Evolutionary conservation across 2,888 invertebrate genomes (phyloP).

Genomic region (Mylabris sibirica): DNA sequence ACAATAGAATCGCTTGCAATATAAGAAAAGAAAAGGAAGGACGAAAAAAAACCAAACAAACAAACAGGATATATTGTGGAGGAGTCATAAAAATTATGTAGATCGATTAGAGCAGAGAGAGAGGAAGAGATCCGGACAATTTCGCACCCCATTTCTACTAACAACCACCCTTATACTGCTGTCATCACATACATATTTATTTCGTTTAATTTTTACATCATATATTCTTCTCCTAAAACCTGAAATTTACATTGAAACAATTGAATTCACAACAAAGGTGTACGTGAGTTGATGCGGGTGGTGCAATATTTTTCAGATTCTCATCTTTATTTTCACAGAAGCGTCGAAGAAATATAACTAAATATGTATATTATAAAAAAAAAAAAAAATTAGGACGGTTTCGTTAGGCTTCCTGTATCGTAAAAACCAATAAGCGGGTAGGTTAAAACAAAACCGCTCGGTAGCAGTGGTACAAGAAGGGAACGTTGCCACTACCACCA

Average conservation of each 20-base stretch:
- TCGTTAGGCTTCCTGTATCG: conserved; percentile 45
- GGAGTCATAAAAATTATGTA: conserved; percentile 10
- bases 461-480: conserved; percentile 32
- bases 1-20: conserved; percentile 58
- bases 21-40: conserved; percentile 45
- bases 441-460: conserved; percentile 50
- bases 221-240: background rate
- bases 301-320: background rate
- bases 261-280: background rate
- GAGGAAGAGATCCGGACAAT: background rate
- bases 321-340: background rate
- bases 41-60: background rate
- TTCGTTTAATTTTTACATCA: conserved; percentile 2
- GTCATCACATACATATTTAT: conserved; percentile 7
- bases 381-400: conserved; percentile 48
- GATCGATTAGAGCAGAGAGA: background rate
- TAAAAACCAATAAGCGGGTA: conserved; percentile 52
- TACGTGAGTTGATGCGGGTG: too few relatives aligned
- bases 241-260: background rate
- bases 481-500: conserved; percentile 14
- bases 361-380: conserved; percentile 35
- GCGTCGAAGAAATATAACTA: background rate
- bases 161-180: background rate
- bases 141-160: conserved; percentile 5
- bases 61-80: background rate